Evolutionary conservation across 2,888 invertebrate genomes (phyloP).

Genomic region (Eucriotettix oculatus): DNA sequence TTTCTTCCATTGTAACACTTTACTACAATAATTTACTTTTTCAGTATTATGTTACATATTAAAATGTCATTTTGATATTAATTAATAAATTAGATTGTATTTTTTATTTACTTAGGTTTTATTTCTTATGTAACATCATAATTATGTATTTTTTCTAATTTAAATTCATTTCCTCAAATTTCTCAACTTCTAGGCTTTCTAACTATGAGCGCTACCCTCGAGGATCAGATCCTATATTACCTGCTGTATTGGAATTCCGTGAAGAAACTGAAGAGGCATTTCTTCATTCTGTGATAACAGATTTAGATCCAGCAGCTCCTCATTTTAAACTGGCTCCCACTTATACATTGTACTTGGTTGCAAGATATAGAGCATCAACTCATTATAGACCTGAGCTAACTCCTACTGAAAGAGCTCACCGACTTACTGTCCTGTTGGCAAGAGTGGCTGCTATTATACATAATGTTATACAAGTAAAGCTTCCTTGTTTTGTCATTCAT

Average conservation of each 20-base stretch:
- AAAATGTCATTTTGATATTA: too few species aligned
- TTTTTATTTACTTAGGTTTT: too few species aligned
- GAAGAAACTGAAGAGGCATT: slow-evolving; percentile 90
- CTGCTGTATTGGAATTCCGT: slow-evolving; percentile 86
- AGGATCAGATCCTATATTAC: slow-evolving; percentile 77
- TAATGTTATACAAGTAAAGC: slow-evolving; percentile 56
- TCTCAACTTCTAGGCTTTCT: slow-evolving; percentile 20
- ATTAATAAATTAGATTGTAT: too few species aligned
- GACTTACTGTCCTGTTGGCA: slow-evolving; percentile 74
- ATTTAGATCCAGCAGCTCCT: slow-evolving; percentile 73
- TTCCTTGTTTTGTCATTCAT: background rate
- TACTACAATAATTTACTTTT: too few species aligned
- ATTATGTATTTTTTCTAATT: too few species aligned
- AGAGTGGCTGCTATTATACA: slow-evolving; percentile 81
- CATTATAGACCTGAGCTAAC: slow-evolving; percentile 86
- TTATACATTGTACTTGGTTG: slow-evolving; percentile 88
- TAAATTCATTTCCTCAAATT: too few species aligned
- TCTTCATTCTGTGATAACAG: slow-evolving; percentile 70
- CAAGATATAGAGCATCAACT: slow-evolving; percentile 84
- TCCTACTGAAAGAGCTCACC: slow-evolving; percentile 81
- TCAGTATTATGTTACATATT: too few species aligned
- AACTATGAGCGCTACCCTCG: slow-evolving; percentile 33
- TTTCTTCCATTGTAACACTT: too few species aligned
- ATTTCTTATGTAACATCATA: too few species aligned
- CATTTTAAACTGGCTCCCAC: slow-evolving; percentile 94